Conservation (phyloP, 2,113 vertebrate genomes). For the Glaucomys volans region DNA sequence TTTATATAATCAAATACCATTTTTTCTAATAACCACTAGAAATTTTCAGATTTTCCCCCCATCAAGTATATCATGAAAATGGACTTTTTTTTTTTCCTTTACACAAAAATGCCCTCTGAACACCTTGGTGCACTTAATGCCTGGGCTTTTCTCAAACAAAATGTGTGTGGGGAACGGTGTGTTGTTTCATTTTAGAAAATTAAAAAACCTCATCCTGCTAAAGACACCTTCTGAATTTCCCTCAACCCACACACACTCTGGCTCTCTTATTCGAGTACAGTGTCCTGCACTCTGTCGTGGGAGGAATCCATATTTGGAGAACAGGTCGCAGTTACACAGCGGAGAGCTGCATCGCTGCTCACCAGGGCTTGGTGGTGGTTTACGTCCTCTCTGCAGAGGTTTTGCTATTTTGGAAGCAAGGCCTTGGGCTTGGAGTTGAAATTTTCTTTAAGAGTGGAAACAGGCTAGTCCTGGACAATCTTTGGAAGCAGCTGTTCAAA, state of each 20-base stretch:
- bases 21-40: slow-evolving; percentile 1
- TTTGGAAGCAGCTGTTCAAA: background rate
- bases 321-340: background rate
- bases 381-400: slow-evolving; percentile 7
- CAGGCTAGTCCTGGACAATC: background rate
- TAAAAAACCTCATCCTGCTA: background rate
- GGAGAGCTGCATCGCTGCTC: background rate
- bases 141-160: slow-evolving; percentile 20
- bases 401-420: background rate
- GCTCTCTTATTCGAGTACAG: background rate
- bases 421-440: slow-evolving; percentile 19
- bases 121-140: background rate
- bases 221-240: background rate
- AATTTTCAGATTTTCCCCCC: background rate
- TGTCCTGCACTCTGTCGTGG: background rate
- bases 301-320: slow-evolving; percentile 13
- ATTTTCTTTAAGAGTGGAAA: slow-evolving; percentile 14
- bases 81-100: background rate
- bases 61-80: background rate
- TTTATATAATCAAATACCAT: slow-evolving; percentile 33
- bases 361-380: background rate
- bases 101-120: background rate
- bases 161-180: background rate
- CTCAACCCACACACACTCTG: background rate
- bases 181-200: slow-evolving; percentile 41